A percentile compares a stretch with the other conserved stretches of the same genome.
phyloP scores from a whole-genome alignment of 2,113 vertebrate genomes.

The Pimephales promelas region DNA sequence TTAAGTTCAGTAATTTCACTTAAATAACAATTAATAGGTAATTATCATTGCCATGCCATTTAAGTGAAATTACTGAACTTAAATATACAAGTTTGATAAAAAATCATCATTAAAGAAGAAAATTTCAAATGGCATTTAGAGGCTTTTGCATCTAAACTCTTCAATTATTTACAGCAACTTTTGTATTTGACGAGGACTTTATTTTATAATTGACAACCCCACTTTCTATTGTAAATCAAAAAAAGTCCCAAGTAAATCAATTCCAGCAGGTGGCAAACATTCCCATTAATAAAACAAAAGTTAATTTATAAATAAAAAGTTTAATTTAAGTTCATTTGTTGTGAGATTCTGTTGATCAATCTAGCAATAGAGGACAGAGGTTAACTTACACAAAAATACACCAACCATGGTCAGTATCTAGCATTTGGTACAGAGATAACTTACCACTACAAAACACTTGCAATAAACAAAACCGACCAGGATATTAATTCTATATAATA shows the following conservation, averaged over 20 bases:
- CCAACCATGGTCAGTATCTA: neutral
- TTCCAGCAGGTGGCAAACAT: neutral
- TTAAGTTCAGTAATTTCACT: too few species aligned
- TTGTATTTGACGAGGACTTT: neutral
- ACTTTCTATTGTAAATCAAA: neutral
- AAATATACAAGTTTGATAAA: too few species aligned
- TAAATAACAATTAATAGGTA: too few species aligned
- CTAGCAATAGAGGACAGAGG: neutral
- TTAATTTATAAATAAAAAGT: too few species aligned
- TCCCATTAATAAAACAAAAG: neutral
- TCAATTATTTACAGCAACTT: neutral
- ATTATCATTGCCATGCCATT: too few species aligned
- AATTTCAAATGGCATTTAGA: too few species aligned
- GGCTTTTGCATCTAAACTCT: too few species aligned
- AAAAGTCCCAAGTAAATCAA: neutral
- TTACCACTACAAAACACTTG: neutral
- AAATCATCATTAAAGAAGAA: too few species aligned
- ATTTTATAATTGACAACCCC: neutral
- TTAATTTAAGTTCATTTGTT: too few species aligned
- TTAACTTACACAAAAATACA: neutral
- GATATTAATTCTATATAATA: neutral
- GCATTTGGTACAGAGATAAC: neutral
- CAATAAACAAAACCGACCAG: neutral
- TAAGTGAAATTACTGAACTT: too few species aligned
- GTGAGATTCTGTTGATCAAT: neutral